Base-by-base conservation (phyloP, 2,888 invertebrate genomes). In the Mermis nigrescens region DNA sequence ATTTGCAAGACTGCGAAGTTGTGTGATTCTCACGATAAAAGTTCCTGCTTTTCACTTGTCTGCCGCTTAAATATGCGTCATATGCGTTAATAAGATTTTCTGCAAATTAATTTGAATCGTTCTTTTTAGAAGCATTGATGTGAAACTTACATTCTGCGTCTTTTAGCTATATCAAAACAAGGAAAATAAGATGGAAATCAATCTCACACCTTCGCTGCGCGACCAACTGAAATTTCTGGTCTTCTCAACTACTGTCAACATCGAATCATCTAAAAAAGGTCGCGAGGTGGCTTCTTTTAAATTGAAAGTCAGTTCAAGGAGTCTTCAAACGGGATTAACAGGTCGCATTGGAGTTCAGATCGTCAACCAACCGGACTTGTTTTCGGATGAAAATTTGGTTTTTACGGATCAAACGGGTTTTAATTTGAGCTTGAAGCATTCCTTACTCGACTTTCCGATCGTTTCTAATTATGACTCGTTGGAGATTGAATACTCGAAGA, bases 391-490 rank as follows among this genome's bases (percentile, higher is more conserved):
- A 65, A 83, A 92, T 60, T 79, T 81, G 46, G 80, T 90, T 57
- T 80, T 83, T 64, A 86, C 89, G 72, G 82, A 46, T 64, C 68
- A 57, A 80, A 81, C 56, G 73, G 81, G 31, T 26, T 46, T 15
- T 3, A 53, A 59, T 1, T 91, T 88, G 87, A 80, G 82, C 65
- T 76, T 89, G 0, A 81, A 83, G 66, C 78, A 85, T 31, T 91
- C 94, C 74, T 75, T 90, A 60, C 84, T 85, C 0, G 82, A 86
- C 19, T 95, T 98, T 70, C 95, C 95, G 0, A 82, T 85, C 0
- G 83, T 87, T 0, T 88, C 89, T 58, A 83, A 82, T 1, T 67
- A 67, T 48, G 67, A 64, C 38, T 64, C 62, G 59, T 62, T 77
- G 57, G 71, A 72, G 2, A 67, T 77, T 58, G 62, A 67, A 2